Evolutionary conservation across 37 sponge, comb jelly and placozoan genomes (phyloP), one percentile per base, ranked within the genome.

Genomic region (Agelas oroides): DNA sequence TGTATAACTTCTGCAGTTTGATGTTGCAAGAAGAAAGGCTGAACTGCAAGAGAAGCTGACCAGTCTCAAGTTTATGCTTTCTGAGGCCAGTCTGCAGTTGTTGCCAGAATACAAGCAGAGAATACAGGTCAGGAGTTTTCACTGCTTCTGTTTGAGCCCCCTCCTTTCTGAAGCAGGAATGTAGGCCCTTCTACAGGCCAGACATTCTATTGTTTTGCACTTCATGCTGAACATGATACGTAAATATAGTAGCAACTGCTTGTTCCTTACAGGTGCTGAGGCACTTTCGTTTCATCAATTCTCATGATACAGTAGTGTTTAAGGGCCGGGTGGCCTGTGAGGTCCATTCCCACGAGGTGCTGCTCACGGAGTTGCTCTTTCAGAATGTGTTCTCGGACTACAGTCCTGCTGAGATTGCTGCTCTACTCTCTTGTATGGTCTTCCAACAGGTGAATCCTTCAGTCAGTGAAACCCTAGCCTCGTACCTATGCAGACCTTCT

Each of bases 271-370:
- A 97, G 93, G 97, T 99, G 24, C 73, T 99, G 69, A 85, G 79
- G 86, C 32, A 80, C 21, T 88, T 96, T 37, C 78, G 85, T 5
- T 99, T 86, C 72, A 23, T 99, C 57, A 86, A 72, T 38, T 80
- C 75, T 11, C 53, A 77, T 23, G 80, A 67, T 52, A 62, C 74
- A 25, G 66, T 97, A 1, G 74, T 93, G 72, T 80, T 94, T 19
- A 96, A 95, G 76, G 99, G 99, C 0, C 38, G 80, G 30, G 97
- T 96, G 11, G 95, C 97, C 8, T 95, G 95, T 80, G 95, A 95
- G n/a, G 67, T 96, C 25, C 91, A 90, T 74, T 88, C 84, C 20
- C 92, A 93, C 34, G 99, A 99, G 68, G 80, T 99, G 28, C 63
- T 99, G 46, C 57, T 96, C 31, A 99, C 99, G 15, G 99, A 99